Evolutionary conservation across 1,140 invertebrate species (phyloP), one percentile per base, ranked within the genome.

Genomic region (Achatina immaculata): DNA sequence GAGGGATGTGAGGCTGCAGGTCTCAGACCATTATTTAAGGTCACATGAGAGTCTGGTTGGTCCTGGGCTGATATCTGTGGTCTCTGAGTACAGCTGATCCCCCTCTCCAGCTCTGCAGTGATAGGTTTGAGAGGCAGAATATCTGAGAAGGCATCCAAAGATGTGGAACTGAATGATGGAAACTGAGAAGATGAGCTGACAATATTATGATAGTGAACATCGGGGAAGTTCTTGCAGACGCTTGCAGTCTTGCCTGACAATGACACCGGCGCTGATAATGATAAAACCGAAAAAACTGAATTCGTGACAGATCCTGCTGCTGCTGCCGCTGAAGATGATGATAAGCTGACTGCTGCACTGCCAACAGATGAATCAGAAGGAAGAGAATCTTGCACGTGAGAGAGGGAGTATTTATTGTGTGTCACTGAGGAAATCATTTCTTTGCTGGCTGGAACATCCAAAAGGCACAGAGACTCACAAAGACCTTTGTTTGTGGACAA

Each of bases 61-160:
- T 62, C 45, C 43, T 73, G 71, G 36, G 48, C 71, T 45, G 71
- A 43, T 0, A 43, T 73, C 21, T 14, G 71, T 43, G 42, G 24
- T 28, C 71, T 73, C 31, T 76, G 55, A 36, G 74, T 48, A 58
- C 78, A 71, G 78, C 78, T 51, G 34, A 21, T 38, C 36, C 42
- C 68, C 3, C 34, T 34, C 36, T 80, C 66, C 45, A 80, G n/a
- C 45, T 80, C 78, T 40, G 78, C 69, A 28, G 78, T 80, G 66
- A 80, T 80, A 4, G 78, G 78, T 36, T 80, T 80, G 0, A 80
- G 68, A 43, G 78, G 78, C 48, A 80, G 36, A 7, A 80, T 80
- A 1, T 80, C 78, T 3, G 78, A 72, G 9, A 80, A 55, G 45
- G 68, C 66, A 62, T 80, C 78, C 3, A 80, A 68, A n/a, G 78